Evolutionary conservation across 2,888 invertebrate species (phyloP).

Genomic region (Biston stratarius): DNA sequence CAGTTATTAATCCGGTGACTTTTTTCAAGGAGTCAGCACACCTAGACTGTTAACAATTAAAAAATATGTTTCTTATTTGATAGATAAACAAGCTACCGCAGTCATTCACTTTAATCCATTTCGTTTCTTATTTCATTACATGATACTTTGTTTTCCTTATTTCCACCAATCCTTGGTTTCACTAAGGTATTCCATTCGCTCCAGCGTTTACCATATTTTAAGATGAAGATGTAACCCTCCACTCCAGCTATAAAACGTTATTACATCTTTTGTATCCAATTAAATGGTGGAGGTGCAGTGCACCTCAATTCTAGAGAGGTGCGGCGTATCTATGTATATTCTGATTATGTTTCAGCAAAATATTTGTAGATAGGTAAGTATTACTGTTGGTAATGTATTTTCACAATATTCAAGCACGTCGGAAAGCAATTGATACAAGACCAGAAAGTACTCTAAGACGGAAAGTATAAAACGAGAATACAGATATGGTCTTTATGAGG

Average conservation of each 20-base stretch:
- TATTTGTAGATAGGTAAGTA: no score
- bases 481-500: no score
- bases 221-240: constrained; percentile 64
- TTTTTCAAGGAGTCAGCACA: no score
- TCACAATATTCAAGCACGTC: no score
- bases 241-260: constrained; percentile 67
- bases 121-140: neutral
- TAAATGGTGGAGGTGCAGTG: constrained; percentile 51
- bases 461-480: no score
- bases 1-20: no score
- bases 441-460: no score
- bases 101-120: neutral
- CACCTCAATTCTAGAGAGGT: neutral
- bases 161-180: neutral
- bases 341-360: neutral
- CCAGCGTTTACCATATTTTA: constrained; percentile 41
- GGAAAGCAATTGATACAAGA: no score
- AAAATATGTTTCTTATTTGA: no score
- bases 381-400: no score
- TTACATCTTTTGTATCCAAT: constrained; percentile 75
- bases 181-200: constrained; percentile 28
- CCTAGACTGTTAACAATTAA: no score
- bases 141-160: constrained; percentile 22
- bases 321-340: neutral
- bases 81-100: no score